These are phyloP conservation scores for Amiota communis DNA, from an alignment of 2,888 invertebrate species.

Conservation along the genomic window DNA sequence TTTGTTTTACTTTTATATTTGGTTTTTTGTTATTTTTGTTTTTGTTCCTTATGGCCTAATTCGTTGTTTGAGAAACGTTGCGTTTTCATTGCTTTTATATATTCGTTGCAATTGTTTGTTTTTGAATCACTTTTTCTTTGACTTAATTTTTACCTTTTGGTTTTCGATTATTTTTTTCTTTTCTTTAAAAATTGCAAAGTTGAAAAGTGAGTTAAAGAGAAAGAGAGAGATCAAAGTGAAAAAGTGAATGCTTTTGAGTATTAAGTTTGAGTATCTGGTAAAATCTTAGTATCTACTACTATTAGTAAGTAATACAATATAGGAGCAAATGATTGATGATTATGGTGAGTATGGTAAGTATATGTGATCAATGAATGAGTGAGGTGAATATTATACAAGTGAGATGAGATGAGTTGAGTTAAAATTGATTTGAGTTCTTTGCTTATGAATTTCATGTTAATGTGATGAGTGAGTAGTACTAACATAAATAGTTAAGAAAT, in stretches of 20 bases:
- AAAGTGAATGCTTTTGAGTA: slow-evolving; percentile 43
- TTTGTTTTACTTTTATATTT: slow-evolving; percentile 39
- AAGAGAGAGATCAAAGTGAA: slow-evolving; percentile 44
- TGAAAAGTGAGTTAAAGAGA: slow-evolving; percentile 32
- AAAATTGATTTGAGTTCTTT: too few relatives aligned
- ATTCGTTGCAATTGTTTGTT: slow-evolving; percentile 67
- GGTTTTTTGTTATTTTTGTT: slow-evolving; percentile 32
- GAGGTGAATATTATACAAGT: slow-evolving; percentile 5
- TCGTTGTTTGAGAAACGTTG: slow-evolving; percentile 75
- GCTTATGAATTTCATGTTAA: background rate
- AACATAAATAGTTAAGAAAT: background rate
- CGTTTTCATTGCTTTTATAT: slow-evolving; percentile 70
- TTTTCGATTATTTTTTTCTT: slow-evolving; percentile 33
- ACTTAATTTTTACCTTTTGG: slow-evolving; percentile 40
- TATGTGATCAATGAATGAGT: background rate
- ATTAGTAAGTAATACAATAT: slow-evolving; percentile 1
- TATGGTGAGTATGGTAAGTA: background rate
- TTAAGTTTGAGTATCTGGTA: background rate
- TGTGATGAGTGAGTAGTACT: background rate
- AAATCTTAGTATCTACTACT: background rate
- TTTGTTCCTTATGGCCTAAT: slow-evolving; percentile 71
- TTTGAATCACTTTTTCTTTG: slow-evolving; percentile 62
- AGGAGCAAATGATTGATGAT: background rate
- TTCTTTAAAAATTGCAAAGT: slow-evolving; percentile 35
- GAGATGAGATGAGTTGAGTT: background rate